Evolutionary conservation across 2,888 invertebrate genomes (phyloP).

Genomic region (Eremobia ochroleuca): DNA sequence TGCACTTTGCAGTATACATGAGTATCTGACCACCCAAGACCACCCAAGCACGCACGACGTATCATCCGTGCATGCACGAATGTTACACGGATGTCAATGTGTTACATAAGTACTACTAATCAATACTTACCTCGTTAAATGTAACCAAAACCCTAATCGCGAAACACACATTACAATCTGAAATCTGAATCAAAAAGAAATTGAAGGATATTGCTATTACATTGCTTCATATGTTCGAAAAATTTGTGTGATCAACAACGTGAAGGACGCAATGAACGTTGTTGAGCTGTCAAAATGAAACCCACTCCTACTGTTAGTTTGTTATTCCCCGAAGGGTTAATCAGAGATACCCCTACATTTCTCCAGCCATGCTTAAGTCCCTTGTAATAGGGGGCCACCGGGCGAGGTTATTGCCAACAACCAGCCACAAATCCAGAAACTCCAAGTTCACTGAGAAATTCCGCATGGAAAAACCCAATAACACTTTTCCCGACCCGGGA

Average conservation of each 20-base stretch:
- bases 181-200: too few relatives aligned
- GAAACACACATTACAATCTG: background rate
- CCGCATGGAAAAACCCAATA: too few relatives aligned
- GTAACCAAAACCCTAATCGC: background rate
- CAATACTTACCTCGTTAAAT: background rate
- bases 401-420: too few relatives aligned
- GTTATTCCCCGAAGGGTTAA: too few relatives aligned
- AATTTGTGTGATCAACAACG: background rate
- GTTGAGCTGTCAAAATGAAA: too few relatives aligned
- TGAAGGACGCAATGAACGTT: background rate
- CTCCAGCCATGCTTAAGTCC: too few relatives aligned
- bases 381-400: too few relatives aligned
- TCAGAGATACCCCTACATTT: too few relatives aligned
- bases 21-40: slow-evolving; percentile 18
- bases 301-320: too few relatives aligned
- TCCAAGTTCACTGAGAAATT: too few relatives aligned
- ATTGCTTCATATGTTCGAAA: background rate
- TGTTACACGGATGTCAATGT: slow-evolving; percentile 17
- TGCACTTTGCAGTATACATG: slow-evolving; percentile 2
- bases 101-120: slow-evolving; percentile 18
- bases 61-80: slow-evolving; percentile 32
- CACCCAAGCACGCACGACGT: slow-evolving; percentile 42
- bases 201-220: background rate
- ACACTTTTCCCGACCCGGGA: too few relatives aligned
- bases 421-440: too few relatives aligned